These are phyloP conservation scores for Glyphotaelius pellucidus DNA, from an alignment of 2,888 invertebrate species.

Conservation along the genomic window DNA sequence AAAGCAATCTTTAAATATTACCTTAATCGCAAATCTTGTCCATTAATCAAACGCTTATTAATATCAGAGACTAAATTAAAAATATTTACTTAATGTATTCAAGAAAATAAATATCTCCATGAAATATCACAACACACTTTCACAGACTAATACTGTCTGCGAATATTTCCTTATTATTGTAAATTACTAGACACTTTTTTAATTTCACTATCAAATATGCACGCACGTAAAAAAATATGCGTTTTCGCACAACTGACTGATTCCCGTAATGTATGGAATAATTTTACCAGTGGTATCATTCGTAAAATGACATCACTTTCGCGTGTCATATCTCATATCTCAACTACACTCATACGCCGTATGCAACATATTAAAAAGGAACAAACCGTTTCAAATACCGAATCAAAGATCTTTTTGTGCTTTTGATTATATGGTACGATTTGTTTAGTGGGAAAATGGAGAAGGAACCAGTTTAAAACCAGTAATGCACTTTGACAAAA, in stretches of 20 bases:
- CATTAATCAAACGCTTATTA: neutral
- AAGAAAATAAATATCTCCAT: neutral
- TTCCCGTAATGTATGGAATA: constrained; percentile 32
- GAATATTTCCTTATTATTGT: neutral
- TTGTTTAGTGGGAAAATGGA: neutral
- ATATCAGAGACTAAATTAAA: neutral
- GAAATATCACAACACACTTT: neutral
- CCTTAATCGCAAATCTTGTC: neutral
- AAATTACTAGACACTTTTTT: neutral
- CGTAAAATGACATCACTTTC: constrained; percentile 45
- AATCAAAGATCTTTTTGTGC: too few relatives aligned
- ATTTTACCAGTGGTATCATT: constrained; percentile 34
- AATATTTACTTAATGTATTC: neutral
- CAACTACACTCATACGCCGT: too few relatives aligned
- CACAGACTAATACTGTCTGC: neutral
- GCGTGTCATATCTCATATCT: too few relatives aligned
- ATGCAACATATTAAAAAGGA: too few relatives aligned
- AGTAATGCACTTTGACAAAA: neutral
- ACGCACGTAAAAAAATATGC: neutral
- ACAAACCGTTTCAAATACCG: too few relatives aligned
- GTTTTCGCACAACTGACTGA: neutral
- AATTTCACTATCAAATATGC: neutral
- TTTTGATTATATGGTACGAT: too few relatives aligned
- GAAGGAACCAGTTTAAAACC: neutral
- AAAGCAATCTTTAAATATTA: neutral